Base-by-base conservation (phyloP, 1,140 invertebrate species). In the Megalonaias nervosa region DNA sequence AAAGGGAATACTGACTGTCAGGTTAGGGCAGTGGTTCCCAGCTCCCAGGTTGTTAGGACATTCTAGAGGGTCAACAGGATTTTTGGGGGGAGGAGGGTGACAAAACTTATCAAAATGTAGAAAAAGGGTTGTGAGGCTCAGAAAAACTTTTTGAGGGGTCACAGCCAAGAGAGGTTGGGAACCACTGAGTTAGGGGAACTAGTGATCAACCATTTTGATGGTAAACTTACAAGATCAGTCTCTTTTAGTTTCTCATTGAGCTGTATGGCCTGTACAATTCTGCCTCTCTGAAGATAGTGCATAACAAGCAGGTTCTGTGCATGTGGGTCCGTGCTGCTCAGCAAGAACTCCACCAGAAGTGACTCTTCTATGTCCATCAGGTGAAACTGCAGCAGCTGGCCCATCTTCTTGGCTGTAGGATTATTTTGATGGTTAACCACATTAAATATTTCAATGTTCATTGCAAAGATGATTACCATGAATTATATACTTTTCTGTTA, bases 321-420 rank as follows among this genome's bases (percentile, higher is more conserved):
- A 62, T 92, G 88, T 1, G 90, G 85, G 67, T 92, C 91, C 19
- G 89, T 84, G 62, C 91, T 92, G 11, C 90, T 83, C 69, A 92
- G 89, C 2, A 94, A 83, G 79, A 93, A 94, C 6, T 90, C 86
- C 0, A 93, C 85, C 56, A 94, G 92, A 21, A 89, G 89, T 16
- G 91, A 88, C 78, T 94, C 93, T 81, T 94, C 93, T 31, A 91
- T 86, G 0, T 86, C 69, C 26, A 90, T 91, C 23, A 94, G 82
- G 9, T 92, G 91, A 56, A 94, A 82, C 77, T 93, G 91, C 15
- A 94, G 83, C 64, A 94, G 88, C n/a, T 92, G 89, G 13, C 91
- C 86, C 9, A 94, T 70, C 13, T 86, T 82, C 91, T 92, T 60
- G 84, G 89, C 84, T 89, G 76, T 60, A 81, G 72, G 1, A 60